Percentiles rank a stretch among this genome's conserved stretches.
Conservation (phyloP, 2,797 vertebrate genomes). For the Holocentrus rufus region DNA sequence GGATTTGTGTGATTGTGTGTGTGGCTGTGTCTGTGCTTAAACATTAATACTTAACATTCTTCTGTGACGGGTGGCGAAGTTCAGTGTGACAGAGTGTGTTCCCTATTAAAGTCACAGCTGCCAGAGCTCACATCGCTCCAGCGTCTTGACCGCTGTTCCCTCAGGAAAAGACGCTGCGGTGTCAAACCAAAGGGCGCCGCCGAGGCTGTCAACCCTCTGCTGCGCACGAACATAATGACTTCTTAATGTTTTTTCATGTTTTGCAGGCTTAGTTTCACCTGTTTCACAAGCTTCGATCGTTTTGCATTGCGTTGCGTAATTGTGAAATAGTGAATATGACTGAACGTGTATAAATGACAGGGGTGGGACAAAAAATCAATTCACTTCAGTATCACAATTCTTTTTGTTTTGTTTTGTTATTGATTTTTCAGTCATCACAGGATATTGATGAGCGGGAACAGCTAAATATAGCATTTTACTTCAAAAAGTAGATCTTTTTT, state of each 20-base stretch:
- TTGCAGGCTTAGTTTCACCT: neutral
- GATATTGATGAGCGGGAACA: too few relatives aligned
- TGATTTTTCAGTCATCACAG: too few relatives aligned
- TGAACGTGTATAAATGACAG: neutral
- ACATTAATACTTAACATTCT: conserved; percentile 70
- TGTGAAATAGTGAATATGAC: neutral
- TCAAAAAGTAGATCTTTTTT: too few relatives aligned
- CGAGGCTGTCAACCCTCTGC: conserved; percentile 23
- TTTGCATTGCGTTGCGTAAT: neutral
- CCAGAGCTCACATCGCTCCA: conserved; percentile 36
- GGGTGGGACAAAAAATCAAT: too few relatives aligned
- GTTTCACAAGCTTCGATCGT: neutral
- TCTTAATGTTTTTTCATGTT: conserved; percentile 26
- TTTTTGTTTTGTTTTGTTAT: too few relatives aligned
- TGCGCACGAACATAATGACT: conserved; percentile 9
- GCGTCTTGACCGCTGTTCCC: conserved; percentile 44
- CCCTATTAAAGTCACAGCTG: conserved; percentile 53
- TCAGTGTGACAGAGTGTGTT: conserved; percentile 34
- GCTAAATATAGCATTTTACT: too few relatives aligned
- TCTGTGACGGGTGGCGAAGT: conserved; percentile 45
- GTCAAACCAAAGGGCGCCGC: conserved; percentile 25
- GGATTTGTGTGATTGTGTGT: conserved; percentile 1
- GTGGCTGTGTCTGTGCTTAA: conserved; percentile 18
- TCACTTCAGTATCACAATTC: too few relatives aligned
- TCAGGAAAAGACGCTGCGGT: conserved; percentile 25